Evolutionary conservation across 2,888 invertebrate genomes (phyloP), one percentile per base, ranked within the genome.

Genomic region (Embidobia sp.): DNA sequence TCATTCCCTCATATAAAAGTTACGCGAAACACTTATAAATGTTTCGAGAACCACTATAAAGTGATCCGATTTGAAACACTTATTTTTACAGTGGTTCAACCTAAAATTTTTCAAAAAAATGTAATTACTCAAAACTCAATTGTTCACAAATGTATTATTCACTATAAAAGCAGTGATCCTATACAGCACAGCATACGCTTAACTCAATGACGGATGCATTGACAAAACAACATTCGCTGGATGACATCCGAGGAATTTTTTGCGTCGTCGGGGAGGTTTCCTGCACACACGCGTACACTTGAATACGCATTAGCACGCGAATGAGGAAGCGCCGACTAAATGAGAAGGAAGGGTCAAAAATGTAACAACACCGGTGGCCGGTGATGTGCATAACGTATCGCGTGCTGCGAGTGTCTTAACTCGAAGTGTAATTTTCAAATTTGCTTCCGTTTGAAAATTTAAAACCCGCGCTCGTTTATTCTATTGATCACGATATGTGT

Each of bases 301-400:
- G 44, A 44, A 18, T 67, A 46, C 61, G 61, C 61, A 61, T 63
- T 55, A 64, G 31, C 55, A 49, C 64, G 46, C 48, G 74, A 64
- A 63, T 66, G 42, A 79, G 64, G 66, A 66, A 67, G 55, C 35
- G 35, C 22, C 37, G 27, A 37, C 51, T 48, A 66, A 61, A 51
- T 51, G 61, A 74, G 48, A 55, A 73, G 42, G 27, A 73, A 76
- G 59, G 49, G 40, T 51, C 63, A 57, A 67, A 77, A 67, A 64
- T 33, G 46, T 57, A 53, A 48, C 69, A 44, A 35, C 53, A 51
- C 48, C 51, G 84, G 91, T 91, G 69, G 59, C 31, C 33, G 59
- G 51, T 70, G 64, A 76, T 57, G 64, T 57, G 44, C 59, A 57
- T 26, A 35, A 64, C 51, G 64, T 19, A 64, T 59, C 53, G 40